phyloP scores from a whole-genome alignment of 1,140 invertebrate species.

The Hyposmocoma kahamanoa region DNA sequence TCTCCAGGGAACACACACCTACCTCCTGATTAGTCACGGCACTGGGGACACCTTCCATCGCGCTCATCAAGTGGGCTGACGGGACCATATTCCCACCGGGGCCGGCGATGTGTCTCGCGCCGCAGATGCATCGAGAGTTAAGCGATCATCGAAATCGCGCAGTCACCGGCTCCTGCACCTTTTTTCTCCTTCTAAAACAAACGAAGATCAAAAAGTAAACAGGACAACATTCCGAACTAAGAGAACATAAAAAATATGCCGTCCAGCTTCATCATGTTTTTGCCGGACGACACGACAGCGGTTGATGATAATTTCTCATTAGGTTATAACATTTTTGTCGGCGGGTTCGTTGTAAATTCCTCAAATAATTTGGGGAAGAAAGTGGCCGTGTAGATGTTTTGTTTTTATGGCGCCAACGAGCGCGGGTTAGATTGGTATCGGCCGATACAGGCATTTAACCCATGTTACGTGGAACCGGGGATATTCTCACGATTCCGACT shows the following conservation, averaged over 20 bases:
- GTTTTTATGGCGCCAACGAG: slow-evolving; percentile 70
- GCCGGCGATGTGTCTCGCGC: slow-evolving; percentile 30
- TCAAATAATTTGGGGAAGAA: slow-evolving; percentile 71
- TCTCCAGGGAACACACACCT: slow-evolving; percentile 37
- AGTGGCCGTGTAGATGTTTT: slow-evolving; percentile 68
- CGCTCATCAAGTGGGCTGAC: slow-evolving; percentile 30
- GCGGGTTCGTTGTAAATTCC: slow-evolving; percentile 67
- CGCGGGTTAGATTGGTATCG: slow-evolving; percentile 70
- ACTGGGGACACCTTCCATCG: slow-evolving; percentile 25
- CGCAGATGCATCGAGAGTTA: slow-evolving; percentile 16
- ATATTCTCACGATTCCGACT: slow-evolving; percentile 53
- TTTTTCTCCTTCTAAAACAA: slow-evolving; percentile 52
- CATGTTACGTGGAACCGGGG: slow-evolving; percentile 64
- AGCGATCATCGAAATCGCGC: slow-evolving; percentile 32
- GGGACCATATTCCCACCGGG: slow-evolving; percentile 21
- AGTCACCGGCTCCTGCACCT: slow-evolving; percentile 52
- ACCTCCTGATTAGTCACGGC: slow-evolving; percentile 22
- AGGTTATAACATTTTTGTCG: slow-evolving; percentile 71
- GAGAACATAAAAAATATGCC: slow-evolving; percentile 53
- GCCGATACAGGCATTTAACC: slow-evolving; percentile 69
- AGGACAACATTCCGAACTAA: slow-evolving; percentile 55
- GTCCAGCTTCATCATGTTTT: slow-evolving; percentile 27
- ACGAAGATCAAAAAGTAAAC: slow-evolving; percentile 52
- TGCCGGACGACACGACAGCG: slow-evolving; percentile 35
- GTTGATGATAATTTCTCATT: slow-evolving; percentile 72